Evolutionary conservation across 1,140 invertebrate genomes (phyloP), one percentile per base, ranked within the genome.

Genomic region (Cephus cinctus): DNA sequence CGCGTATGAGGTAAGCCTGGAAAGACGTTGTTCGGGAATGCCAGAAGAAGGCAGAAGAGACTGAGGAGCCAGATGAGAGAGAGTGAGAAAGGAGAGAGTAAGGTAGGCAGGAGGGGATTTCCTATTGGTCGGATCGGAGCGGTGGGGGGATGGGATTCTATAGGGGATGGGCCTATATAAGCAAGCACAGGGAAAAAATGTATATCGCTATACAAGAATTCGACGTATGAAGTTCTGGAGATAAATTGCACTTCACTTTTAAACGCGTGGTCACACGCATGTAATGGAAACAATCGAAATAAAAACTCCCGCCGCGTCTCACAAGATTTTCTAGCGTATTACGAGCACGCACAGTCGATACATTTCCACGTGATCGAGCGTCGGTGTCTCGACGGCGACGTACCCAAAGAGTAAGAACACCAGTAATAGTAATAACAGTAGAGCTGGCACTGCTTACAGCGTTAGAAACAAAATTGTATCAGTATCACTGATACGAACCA

Each of bases 321-420:
- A 52, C 45, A 48, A 42, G 48, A 36, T 42, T 42, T 43, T 46
- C 40, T 27, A 40, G 35, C 14, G 43, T 35, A 52, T 39, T 43
- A 50, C 51, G 35, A 27, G n/a, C 34, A 39, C 32, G 30, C 4
- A 19, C 19, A 25, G 15, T 43, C 60, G 57, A 62, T 55, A 57
- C 57, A 65, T 57, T 50, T 49, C 63, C 65, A 68, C 65, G 65
- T 66, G 65, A 68, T 66, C 47, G 44, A 18, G 31, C 35, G 45
- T 40, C 42, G 34, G 27, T 31, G 23, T n/a, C 1, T 22, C 21
- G 14, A 19, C 38, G 41, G 27, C 41, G 21, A 20, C 30, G 47
- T 41, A 45, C 50, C 30, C 43, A 39, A n/a, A n/a, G n/a, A n/a
- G n/a, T n/a, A n/a, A n/a, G n/a, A n/a, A n/a, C n/a, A n/a, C n/a